Percentiles rank a stretch among this genome's conserved stretches.
These are phyloP conservation scores for Charina bottae DNA, from an alignment of 2,113 vertebrate species.

Conservation along the genomic window DNA sequence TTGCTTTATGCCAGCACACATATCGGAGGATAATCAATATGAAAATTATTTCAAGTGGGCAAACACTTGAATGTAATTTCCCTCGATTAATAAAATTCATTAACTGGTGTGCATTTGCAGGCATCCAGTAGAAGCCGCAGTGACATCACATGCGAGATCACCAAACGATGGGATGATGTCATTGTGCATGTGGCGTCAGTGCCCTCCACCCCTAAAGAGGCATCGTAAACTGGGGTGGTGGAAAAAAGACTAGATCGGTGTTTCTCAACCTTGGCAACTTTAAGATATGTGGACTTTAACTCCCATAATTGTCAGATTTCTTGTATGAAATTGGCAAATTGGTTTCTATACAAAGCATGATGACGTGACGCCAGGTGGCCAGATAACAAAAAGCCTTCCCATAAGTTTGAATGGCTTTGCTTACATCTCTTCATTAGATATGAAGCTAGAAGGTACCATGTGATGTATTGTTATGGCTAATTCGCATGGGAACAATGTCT, in stretches of 20 bases:
- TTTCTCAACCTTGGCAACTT: too few species aligned
- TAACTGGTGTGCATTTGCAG: not conserved
- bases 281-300: too few species aligned
- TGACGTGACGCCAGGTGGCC: too few species aligned
- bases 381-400: too few species aligned
- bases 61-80: not conserved
- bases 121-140: not conserved
- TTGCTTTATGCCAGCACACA: not conserved
- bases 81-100: not conserved
- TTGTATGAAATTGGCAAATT: too few species aligned
- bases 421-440: too few species aligned
- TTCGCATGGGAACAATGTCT: too few species aligned
- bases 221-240: not conserved
- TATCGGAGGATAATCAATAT: constrained; percentile 10
- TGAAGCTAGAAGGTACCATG: too few species aligned
- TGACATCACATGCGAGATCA: not conserved
- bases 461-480: too few species aligned
- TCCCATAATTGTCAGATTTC: too few species aligned
- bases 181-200: not conserved
- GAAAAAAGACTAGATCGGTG: not conserved
- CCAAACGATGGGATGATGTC: not conserved
- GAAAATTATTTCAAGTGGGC: not conserved
- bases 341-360: too few species aligned
- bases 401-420: too few species aligned
- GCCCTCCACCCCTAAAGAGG: not conserved